Percentiles rank a stretch among this genome's conserved stretches.
These are phyloP conservation scores for Drosophila nannoptera DNA, from an alignment of 1,140 invertebrate genomes.

Conservation along the genomic window DNA sequence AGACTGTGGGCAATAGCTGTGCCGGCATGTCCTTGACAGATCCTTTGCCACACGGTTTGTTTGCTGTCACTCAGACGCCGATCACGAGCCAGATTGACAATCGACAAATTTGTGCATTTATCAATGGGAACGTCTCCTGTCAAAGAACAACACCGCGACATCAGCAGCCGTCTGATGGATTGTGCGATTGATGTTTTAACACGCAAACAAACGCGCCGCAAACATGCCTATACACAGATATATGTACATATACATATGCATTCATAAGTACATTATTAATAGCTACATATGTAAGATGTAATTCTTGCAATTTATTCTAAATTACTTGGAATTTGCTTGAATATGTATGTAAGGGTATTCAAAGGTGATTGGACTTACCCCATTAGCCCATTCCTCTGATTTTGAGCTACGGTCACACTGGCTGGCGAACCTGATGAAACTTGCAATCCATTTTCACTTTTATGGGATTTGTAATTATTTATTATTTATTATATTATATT, in stretches of 20 bases:
- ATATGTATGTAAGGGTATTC: background rate
- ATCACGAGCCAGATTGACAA: conserved; percentile 66
- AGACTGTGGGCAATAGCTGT: conserved; percentile 19
- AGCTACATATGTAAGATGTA: background rate
- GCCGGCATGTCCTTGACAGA: conserved; percentile 2
- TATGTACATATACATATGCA: background rate
- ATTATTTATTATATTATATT: too few species aligned
- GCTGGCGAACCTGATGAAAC: too few species aligned
- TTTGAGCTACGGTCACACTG: too few species aligned
- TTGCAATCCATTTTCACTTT: too few species aligned
- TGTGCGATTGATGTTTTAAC: conserved; percentile 67
- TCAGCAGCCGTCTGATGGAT: conserved; percentile 50
- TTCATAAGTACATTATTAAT: conserved; percentile 11
- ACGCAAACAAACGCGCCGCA: conserved; percentile 58
- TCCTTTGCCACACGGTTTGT: conserved; percentile 58
- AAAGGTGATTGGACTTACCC: background rate
- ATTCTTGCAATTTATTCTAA: conserved; percentile 4
- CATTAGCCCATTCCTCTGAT: background rate
- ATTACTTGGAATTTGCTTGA: background rate
- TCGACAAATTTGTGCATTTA: conserved; percentile 75
- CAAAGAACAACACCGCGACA: conserved; percentile 30
- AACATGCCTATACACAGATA: conserved; percentile 10
- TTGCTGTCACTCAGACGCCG: conserved; percentile 51
- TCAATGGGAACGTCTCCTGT: conserved; percentile 53
- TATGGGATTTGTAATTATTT: too few species aligned